phyloP scores from a whole-genome alignment of 2,888 invertebrate genomes.

The Gnatocerus cornutus region DNA sequence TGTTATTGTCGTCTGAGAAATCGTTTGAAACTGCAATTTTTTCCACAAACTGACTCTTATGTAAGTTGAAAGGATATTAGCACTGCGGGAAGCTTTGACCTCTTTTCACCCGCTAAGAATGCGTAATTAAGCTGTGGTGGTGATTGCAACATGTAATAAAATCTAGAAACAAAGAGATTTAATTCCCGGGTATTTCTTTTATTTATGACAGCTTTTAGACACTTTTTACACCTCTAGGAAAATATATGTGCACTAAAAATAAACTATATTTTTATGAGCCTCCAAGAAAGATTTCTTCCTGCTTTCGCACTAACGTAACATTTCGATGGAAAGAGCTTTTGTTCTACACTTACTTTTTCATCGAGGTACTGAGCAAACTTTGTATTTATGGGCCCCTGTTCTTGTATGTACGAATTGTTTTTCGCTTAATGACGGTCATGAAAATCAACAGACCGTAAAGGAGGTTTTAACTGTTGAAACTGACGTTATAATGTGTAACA shows the following conservation, averaged over 20 bases:
- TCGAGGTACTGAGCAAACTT: too few species aligned
- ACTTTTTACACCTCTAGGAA: constrained; percentile 11
- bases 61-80: constrained; percentile 15
- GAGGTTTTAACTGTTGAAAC: too few species aligned
- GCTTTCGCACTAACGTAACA: neutral
- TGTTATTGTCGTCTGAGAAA: constrained; percentile 20
- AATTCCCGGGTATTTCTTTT: constrained; percentile 1
- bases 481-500: too few species aligned
- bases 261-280: constrained; percentile 2
- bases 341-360: neutral
- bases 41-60: constrained; percentile 10
- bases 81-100: constrained; percentile 24
- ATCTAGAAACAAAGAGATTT: constrained; percentile 19
- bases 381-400: too few species aligned
- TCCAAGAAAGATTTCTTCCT: neutral
- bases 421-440: too few species aligned
- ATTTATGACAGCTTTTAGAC: constrained; percentile 24
- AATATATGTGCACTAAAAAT: constrained; percentile 7
- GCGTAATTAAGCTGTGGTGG: constrained; percentile 9
- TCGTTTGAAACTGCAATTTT: constrained; percentile 19
- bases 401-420: too few species aligned
- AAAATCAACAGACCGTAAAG: too few species aligned
- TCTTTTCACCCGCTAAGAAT: constrained; percentile 27
- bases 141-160: constrained; percentile 17
- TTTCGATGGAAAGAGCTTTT: neutral